Evolutionary conservation across 2,888 invertebrate genomes (phyloP).

Genomic region (Hipparchia sbordonii): DNA sequence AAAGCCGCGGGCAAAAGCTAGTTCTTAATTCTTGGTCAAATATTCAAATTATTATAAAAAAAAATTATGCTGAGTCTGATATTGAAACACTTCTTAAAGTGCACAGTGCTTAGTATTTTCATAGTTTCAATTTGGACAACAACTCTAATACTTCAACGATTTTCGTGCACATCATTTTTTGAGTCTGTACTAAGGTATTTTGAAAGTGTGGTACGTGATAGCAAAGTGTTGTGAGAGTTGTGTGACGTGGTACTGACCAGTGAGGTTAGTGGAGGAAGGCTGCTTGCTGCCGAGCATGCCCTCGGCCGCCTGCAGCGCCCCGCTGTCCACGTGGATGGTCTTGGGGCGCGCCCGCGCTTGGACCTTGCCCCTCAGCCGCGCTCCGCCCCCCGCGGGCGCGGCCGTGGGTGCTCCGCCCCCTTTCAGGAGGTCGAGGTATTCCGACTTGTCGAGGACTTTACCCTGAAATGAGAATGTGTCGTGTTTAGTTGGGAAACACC

Average conservation of each 20-base stretch:
- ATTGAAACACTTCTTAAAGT: no score
- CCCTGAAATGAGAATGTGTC: constrained; percentile 80
- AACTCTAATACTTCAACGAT: no score
- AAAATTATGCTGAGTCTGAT: no score
- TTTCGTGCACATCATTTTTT: no score
- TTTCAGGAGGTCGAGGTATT: constrained; percentile 62
- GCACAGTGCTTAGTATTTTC: no score
- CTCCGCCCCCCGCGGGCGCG: constrained; percentile 65
- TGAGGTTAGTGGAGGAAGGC: constrained; percentile 91
- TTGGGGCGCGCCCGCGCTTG: constrained; percentile 90
- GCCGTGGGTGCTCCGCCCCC: constrained; percentile 54
- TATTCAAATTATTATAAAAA: no score
- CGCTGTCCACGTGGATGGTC: constrained; percentile 94
- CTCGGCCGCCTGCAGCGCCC: constrained; percentile 89
- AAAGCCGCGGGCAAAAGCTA: no score
- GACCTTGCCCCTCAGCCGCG: constrained; percentile 76
- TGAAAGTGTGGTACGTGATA: no score
- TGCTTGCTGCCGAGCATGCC: constrained; percentile 89
- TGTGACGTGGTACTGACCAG: constrained; percentile 82
- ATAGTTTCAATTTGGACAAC: no score
- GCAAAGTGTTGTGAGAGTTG: no score
- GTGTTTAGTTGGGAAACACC: neutral
- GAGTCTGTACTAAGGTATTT: no score
- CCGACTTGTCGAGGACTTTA: constrained; percentile 88
- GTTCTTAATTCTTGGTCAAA: no score